Conservation (phyloP, 2,113 vertebrate species). For the Gopherus flavomarginatus region DNA sequence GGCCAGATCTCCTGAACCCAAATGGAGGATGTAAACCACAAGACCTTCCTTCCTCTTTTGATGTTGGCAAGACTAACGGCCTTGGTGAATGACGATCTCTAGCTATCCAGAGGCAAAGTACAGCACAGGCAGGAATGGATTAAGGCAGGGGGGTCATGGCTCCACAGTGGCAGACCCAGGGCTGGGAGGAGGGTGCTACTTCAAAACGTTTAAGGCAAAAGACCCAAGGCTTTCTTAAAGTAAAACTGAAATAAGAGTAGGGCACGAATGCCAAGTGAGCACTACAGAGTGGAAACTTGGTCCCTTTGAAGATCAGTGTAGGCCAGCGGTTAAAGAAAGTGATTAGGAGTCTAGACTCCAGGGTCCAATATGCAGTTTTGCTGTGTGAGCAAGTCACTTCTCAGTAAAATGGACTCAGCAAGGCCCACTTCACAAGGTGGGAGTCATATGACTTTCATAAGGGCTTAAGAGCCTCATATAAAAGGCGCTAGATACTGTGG, state of each 20-base stretch:
- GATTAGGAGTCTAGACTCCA: fast-evolving
- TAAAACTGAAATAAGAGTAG: fast-evolving
- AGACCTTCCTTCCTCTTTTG: neutral
- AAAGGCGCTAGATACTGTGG: neutral
- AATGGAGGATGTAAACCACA: neutral
- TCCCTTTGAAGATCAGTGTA: neutral
- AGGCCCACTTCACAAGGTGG: neutral
- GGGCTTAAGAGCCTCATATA: neutral
- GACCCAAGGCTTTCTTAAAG: neutral
- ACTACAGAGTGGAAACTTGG: neutral
- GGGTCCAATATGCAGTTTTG: neutral
- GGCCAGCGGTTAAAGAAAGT: neutral
- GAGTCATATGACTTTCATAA: neutral
- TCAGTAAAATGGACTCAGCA: neutral
- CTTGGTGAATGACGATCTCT: neutral
- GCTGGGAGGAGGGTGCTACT: fast-evolving
- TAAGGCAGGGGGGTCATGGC: neutral
- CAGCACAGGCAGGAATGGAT: fast-evolving
- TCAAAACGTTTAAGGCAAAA: neutral
- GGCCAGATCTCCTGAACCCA: neutral
- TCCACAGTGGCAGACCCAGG: fast-evolving
- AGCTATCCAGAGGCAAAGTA: fast-evolving
- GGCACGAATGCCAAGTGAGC: neutral
- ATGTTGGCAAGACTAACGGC: neutral
- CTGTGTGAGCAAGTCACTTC: neutral